Evolutionary conservation across 2,113 vertebrate genomes (phyloP).

Genomic region (Scatophagus argus): DNA sequence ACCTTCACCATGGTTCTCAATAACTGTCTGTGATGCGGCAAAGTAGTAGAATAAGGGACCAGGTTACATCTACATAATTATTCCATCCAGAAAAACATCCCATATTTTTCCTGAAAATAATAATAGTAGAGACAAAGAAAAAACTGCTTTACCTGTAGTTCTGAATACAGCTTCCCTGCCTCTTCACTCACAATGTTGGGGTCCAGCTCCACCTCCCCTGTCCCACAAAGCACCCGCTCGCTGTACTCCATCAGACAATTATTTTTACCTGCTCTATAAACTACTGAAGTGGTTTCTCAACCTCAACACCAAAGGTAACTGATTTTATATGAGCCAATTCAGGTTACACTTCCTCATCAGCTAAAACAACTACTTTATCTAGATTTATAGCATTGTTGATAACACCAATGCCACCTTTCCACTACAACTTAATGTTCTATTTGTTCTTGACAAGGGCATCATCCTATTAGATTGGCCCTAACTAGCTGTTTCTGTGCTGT

Average conservation of each 20-base stretch:
- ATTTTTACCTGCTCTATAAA: slow-evolving; percentile 9
- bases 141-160: slow-evolving; percentile 80
- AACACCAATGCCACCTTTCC: slow-evolving; percentile 54
- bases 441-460: background rate
- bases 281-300: background rate
- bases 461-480: slow-evolving; percentile 8
- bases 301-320: background rate
- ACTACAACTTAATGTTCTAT: background rate
- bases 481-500: background rate
- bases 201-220: slow-evolving; percentile 82
- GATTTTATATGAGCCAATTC: background rate
- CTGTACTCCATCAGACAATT: slow-evolving; percentile 78
- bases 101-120: background rate
- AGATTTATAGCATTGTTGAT: slow-evolving; percentile 43
- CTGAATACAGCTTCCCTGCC: slow-evolving; percentile 85
- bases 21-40: slow-evolving; percentile 71
- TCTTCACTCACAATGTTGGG: slow-evolving; percentile 87
- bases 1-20: slow-evolving; percentile 82
- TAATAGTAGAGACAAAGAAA: background rate
- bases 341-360: slow-evolving; percentile 18
- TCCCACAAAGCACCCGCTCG: slow-evolving; percentile 77
- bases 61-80: background rate
- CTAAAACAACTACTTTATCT: slow-evolving; percentile 51
- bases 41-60: slow-evolving; percentile 2
- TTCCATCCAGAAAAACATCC: background rate